A percentile compares a stretch with the other conserved stretches of the same genome.
phyloP scores from a whole-genome alignment of 1,140 invertebrate species.

The Lepidotrigona ventralis region DNA sequence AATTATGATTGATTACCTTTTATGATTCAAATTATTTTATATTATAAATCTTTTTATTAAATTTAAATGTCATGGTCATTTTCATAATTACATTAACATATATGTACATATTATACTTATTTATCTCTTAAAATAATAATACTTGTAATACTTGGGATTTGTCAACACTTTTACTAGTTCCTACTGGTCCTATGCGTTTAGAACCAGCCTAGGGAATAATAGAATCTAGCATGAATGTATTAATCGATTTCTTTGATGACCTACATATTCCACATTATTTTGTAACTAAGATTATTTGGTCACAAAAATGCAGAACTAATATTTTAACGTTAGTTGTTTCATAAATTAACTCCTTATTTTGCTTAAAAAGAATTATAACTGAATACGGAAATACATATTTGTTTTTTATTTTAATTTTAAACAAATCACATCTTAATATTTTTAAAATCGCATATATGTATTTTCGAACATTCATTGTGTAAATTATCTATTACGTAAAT shows the following conservation, averaged over 20 bases:
- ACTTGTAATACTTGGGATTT: not conserved
- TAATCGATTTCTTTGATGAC: constrained; percentile 10
- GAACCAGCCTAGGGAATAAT: not conserved
- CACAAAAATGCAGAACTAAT: not conserved
- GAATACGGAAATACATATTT: not conserved
- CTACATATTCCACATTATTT: not conserved
- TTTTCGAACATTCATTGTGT: not conserved
- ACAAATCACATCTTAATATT: not conserved
- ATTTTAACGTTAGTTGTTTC: not conserved
- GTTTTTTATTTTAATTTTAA: not conserved
- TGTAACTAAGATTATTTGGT: not conserved
- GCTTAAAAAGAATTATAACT: not conserved
- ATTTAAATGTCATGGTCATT: no score
- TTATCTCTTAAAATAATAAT: not conserved
- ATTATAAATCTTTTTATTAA: not conserved
- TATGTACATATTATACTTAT: not conserved
- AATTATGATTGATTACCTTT: not conserved
- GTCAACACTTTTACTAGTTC: not conserved
- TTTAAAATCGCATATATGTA: not conserved
- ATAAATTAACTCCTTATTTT: not conserved
- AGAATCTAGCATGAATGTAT: not conserved
- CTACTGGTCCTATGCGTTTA: not conserved
- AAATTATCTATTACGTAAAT: not conserved
- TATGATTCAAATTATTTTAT: not conserved
- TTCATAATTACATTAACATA: not conserved